phyloP scores from a whole-genome alignment of 2,113 vertebrate genomes.

The Lutjanus erythropterus region DNA sequence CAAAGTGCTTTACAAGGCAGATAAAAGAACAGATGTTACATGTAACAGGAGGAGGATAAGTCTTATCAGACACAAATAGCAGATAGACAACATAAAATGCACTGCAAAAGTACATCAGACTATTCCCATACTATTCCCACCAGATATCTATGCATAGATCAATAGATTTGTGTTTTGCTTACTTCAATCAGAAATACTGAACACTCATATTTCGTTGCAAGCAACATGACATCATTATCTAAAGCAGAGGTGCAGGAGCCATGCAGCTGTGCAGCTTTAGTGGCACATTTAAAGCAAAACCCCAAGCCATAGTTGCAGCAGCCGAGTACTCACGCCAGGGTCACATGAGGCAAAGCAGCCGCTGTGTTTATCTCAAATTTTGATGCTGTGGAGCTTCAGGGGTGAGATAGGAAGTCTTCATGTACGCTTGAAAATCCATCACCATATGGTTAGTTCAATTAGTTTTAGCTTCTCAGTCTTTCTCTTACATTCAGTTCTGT shows the following conservation, averaged over 20 bases:
- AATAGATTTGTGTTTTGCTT: not conserved
- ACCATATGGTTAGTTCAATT: constrained; percentile 33
- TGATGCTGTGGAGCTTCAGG: constrained; percentile 23
- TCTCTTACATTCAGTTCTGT: not conserved
- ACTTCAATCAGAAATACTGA: not conserved
- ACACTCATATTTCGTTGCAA: constrained; percentile 6
- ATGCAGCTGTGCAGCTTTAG: not conserved
- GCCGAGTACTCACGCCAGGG: not conserved
- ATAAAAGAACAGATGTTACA: too few species aligned
- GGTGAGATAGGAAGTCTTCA: constrained; percentile 16
- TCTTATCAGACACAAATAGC: not conserved
- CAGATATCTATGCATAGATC: constrained; percentile 9
- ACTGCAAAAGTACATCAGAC: not conserved
- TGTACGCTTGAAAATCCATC: constrained; percentile 23
- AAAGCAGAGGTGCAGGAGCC: not conserved
- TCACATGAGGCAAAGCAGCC: constrained; percentile 6
- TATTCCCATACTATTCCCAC: not conserved
- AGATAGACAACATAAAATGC: not conserved
- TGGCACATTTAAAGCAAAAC: not conserved
- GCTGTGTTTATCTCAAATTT: constrained; percentile 30
- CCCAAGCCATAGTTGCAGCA: constrained; percentile 6
- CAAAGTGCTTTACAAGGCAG: too few species aligned
- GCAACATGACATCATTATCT: not conserved
- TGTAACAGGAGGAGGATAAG: too few species aligned
- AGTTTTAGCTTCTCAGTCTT: not conserved